Base-by-base conservation (phyloP, 2,888 invertebrate species). In the Tolmerus cingulatus region DNA sequence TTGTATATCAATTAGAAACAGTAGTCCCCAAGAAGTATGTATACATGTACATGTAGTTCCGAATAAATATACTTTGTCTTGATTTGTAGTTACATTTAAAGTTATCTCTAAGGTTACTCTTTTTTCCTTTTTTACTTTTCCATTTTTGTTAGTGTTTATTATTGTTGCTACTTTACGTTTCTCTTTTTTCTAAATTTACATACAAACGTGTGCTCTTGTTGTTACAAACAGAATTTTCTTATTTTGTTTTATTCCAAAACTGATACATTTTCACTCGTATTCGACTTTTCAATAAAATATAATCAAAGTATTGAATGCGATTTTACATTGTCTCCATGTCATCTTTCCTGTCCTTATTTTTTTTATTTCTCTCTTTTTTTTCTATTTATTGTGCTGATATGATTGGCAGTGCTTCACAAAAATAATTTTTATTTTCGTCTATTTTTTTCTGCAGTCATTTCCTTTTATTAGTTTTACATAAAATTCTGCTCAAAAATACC, bases 361-460 rank as follows among this genome's bases (percentile, higher is more conserved):
- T 37, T 40, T 40, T 12, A 9, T 40, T 40, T 23, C 27, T 66
- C 27, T 2, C 2, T 2, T 66, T 12, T n/a, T 16, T 12, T 40
- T 40, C 1, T 40, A 40, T 40, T 66, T 86, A 77, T 86, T 77
- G 77, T 86, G 74, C 37, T 86, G 86, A 86, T 86, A 86, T 86
- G 86, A 86, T 86, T 86, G 86, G 86, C 86, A 86, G 86, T 86
- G 86, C n/a, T 55, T 16, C 27, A 74, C 74, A 79, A n/a, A 79
- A 79, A 79, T 66, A 66, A 66, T 23, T 51, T 66, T 74, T 16
- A 30, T 51, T n/a, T 51, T 51, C 16, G 5, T 51, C n/a, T 51
- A 51, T 51, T 51, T 57, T n/a, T 1, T 55, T 57, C 9, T 66
- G 27, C 27, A 57, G 57, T 57, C 19, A 57, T 57, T 19, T 12